Percentiles rank a stretch among this genome's conserved stretches.
phyloP scores from a whole-genome alignment of 2,113 vertebrate genomes.

The Platysteira castanea region DNA sequence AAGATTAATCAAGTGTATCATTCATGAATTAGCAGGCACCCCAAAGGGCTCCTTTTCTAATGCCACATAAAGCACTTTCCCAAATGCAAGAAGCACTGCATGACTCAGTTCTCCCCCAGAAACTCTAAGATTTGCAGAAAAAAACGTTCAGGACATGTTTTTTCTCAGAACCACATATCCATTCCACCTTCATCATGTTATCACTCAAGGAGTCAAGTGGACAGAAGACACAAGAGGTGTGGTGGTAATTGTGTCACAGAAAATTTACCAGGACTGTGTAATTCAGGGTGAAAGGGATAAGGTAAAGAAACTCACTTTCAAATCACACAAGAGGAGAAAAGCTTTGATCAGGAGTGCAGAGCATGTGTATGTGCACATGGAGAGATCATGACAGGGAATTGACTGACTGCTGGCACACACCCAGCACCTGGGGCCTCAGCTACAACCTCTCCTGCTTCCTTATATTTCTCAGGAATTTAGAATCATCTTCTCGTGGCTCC shows the following conservation, averaged over 20 bases:
- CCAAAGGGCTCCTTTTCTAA: not conserved
- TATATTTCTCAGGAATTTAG: not conserved
- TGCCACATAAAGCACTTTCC: not conserved
- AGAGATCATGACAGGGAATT: not conserved
- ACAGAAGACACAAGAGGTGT: not conserved
- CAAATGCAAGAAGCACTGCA: not conserved
- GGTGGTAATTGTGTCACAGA: not conserved
- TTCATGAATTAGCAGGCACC: not conserved
- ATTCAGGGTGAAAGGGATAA: not conserved
- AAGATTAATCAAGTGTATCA: not conserved
- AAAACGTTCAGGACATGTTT: not conserved
- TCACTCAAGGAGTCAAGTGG: not conserved
- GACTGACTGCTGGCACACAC: not conserved
- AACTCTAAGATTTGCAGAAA: not conserved
- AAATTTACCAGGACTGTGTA: not conserved
- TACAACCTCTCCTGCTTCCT: not conserved
- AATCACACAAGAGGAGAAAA: not conserved
- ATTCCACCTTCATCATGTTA: not conserved
- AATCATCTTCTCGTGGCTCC: not conserved
- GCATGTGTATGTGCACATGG: too few relatives aligned
- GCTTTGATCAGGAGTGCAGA: not conserved
- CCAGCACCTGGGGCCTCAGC: not conserved
- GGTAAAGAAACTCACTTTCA: not conserved
- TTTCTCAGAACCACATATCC: not conserved
- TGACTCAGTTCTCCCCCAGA: not conserved